phyloP scores from a whole-genome alignment of 2,888 invertebrate genomes.

The Dorcus parallelipipedus region DNA sequence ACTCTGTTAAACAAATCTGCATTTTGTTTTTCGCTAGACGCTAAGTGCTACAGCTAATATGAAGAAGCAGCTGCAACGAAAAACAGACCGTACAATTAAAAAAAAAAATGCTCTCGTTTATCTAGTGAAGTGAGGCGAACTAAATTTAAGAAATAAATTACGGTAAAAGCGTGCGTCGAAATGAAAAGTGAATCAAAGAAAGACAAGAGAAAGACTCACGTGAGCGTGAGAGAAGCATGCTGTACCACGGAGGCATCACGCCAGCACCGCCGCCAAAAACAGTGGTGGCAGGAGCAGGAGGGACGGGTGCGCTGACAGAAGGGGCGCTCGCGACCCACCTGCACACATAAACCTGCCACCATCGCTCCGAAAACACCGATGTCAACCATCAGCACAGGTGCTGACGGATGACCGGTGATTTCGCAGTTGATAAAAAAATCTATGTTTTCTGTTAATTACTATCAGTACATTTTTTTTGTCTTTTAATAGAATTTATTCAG shows the following conservation, averaged over 20 bases:
- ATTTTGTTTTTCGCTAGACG: not conserved
- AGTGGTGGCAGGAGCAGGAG: constrained; percentile 44
- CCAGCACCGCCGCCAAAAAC: constrained; percentile 41
- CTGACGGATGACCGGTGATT: too few relatives aligned
- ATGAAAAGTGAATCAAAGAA: constrained; percentile 9
- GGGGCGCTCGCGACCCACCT: constrained; percentile 43
- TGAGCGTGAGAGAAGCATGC: constrained; percentile 39
- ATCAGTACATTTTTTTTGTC: too few relatives aligned
- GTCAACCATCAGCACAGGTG: too few relatives aligned
- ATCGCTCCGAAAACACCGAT: constrained; percentile 7
- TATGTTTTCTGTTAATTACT: too few relatives aligned
- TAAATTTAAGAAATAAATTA: not conserved
- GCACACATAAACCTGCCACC: constrained; percentile 33
- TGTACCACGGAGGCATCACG: constrained; percentile 38
- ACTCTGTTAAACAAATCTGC: too few relatives aligned
- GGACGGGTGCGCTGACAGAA: constrained; percentile 28
- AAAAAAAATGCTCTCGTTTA: too few relatives aligned
- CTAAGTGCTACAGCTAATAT: not conserved
- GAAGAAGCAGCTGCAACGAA: not conserved
- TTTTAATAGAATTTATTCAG: too few relatives aligned
- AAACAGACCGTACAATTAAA: not conserved
- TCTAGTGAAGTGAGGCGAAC: not conserved
- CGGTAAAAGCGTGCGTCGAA: constrained; percentile 9
- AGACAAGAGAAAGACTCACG: constrained; percentile 31
- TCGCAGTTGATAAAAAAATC: too few relatives aligned